phyloP scores from a whole-genome alignment of 2,888 invertebrate genomes.

The Melikaiella ostensackeni region DNA sequence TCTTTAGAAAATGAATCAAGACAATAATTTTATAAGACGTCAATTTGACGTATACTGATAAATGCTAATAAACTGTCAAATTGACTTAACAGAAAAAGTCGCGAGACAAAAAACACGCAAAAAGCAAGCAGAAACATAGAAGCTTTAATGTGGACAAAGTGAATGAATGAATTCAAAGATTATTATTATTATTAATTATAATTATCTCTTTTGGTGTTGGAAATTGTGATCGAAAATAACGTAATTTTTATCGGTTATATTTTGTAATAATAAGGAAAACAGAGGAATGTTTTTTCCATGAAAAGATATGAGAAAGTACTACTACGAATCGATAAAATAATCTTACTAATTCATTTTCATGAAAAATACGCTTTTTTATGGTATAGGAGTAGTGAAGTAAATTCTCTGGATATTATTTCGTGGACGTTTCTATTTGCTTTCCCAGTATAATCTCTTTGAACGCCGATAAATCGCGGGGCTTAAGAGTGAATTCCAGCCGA shows the following conservation, averaged over 20 bases:
- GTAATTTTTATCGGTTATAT: background rate
- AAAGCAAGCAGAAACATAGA: too few relatives aligned
- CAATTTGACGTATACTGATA: too few relatives aligned
- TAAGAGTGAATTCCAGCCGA: slow-evolving; percentile 50
- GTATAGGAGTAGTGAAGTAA: slow-evolving; percentile 12
- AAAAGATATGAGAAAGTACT: background rate
- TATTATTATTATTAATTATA: too few relatives aligned
- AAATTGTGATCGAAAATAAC: too few relatives aligned
- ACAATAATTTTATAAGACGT: too few relatives aligned
- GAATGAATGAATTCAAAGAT: too few relatives aligned
- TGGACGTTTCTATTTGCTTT: slow-evolving; percentile 51
- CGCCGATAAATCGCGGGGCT: slow-evolving; percentile 48
- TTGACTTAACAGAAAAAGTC: too few relatives aligned
- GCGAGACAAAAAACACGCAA: too few relatives aligned
- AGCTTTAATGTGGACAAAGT: too few relatives aligned
- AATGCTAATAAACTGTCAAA: too few relatives aligned
- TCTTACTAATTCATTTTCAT: background rate
- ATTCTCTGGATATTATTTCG: slow-evolving; percentile 37
- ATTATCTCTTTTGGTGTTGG: too few relatives aligned
- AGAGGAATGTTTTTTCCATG: background rate
- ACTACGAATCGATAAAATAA: background rate
- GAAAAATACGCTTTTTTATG: background rate
- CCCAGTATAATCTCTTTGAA: slow-evolving; percentile 48
- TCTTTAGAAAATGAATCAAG: too few relatives aligned
- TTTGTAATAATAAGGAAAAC: background rate